phyloP scores from a whole-genome alignment of 1,140 invertebrate species.

The Psix sp. region DNA sequence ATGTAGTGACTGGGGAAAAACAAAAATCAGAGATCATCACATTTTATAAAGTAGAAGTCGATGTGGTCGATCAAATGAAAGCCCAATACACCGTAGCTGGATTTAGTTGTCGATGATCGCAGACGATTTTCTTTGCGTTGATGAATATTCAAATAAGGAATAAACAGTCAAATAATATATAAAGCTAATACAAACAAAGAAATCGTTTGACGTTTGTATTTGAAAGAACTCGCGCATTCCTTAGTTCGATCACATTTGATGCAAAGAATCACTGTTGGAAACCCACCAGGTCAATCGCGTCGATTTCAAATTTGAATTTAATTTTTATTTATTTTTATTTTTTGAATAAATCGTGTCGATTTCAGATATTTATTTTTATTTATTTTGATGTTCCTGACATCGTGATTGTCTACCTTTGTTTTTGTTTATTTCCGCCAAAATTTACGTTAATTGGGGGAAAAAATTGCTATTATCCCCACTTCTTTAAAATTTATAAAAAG shows the following conservation, averaged over 20 bases:
- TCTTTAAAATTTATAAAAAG: too few relatives aligned
- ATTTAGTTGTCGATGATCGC: constrained; percentile 6
- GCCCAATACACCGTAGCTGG: constrained; percentile 5
- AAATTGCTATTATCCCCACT: too few relatives aligned
- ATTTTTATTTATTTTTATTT: too few relatives aligned
- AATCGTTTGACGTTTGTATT: not conserved
- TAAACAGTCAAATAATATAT: constrained; percentile 12
- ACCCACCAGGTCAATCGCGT: too few relatives aligned
- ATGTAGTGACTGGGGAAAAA: constrained; percentile 2
- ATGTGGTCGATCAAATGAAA: constrained; percentile 13
- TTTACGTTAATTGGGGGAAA: too few relatives aligned
- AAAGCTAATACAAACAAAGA: constrained; percentile 4
- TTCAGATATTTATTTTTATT: too few relatives aligned
- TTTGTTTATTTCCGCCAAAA: too few relatives aligned
- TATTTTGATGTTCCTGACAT: too few relatives aligned
- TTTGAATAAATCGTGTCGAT: too few relatives aligned
- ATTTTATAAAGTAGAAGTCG: constrained; percentile 14
- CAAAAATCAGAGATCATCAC: constrained; percentile 6
- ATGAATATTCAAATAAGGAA: constrained; percentile 6
- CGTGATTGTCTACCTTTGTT: too few relatives aligned
- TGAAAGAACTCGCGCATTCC: constrained; percentile 2
- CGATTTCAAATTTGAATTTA: too few relatives aligned
- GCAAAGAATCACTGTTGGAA: not conserved
- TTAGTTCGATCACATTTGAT: constrained; percentile 1
- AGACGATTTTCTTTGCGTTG: constrained; percentile 10